Evolutionary conservation across 2,797 vertebrate species (phyloP).

Genomic region (Distichodus sexfasciatus): DNA sequence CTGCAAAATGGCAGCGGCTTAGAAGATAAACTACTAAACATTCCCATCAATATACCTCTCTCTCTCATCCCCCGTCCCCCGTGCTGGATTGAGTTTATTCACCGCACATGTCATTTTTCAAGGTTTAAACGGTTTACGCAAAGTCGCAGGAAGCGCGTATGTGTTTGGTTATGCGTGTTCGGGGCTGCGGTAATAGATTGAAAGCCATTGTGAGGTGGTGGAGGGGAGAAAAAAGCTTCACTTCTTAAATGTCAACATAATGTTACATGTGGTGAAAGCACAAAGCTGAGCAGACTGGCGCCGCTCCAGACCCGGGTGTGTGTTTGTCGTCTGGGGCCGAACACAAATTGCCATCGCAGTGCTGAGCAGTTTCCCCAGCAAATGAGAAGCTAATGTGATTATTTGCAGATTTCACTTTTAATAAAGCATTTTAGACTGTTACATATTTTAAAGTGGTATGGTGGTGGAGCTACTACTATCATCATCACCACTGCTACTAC

Average conservation of each 20-base stretch:
- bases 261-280: conserved; percentile 30
- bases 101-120: conserved; percentile 41
- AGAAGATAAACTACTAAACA: conserved; percentile 21
- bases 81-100: conserved; percentile 38
- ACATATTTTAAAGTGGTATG: neutral
- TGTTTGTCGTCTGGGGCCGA: conserved; percentile 26
- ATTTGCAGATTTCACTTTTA: neutral
- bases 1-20: conserved; percentile 36
- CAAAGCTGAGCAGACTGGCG: conserved; percentile 28
- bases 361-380: neutral
- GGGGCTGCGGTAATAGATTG: conserved; percentile 35
- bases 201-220: conserved; percentile 34
- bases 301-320: conserved; percentile 21
- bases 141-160: conserved; percentile 1
- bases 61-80: conserved; percentile 1
- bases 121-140: conserved; percentile 40
- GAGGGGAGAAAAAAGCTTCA: conserved; percentile 9
- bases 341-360: conserved; percentile 7
- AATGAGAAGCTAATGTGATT: conserved; percentile 30
- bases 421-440: neutral
- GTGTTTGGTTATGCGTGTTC: neutral
- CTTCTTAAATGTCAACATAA: conserved; percentile 48
- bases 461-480: neutral
- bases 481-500: too few relatives aligned
- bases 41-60: conserved; percentile 21